Percentiles rank a stretch among this genome's conserved stretches.
Evolutionary conservation across 2,797 vertebrate genomes (phyloP).

Genomic region (Lepilemur ruficaudatus): DNA sequence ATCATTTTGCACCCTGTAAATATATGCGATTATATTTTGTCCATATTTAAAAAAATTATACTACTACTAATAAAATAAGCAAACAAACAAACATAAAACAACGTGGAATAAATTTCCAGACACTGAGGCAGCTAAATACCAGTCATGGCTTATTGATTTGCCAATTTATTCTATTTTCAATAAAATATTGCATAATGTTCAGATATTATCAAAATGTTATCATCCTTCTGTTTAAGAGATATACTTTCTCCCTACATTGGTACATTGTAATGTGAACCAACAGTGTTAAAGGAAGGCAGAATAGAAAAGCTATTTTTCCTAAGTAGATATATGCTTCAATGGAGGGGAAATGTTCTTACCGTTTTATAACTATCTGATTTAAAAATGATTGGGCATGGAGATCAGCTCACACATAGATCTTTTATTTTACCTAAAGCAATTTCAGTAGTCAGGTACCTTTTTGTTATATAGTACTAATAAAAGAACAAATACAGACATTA

Average conservation of each 20-base stretch:
- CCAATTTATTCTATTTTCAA: not conserved
- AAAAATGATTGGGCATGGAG: not conserved
- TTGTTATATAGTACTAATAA: not conserved
- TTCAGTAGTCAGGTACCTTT: not conserved
- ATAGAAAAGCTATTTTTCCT: not conserved
- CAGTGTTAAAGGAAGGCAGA: not conserved
- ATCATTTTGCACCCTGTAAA: not conserved
- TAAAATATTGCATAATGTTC: not conserved
- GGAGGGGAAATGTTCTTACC: not conserved
- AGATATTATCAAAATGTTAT: not conserved
- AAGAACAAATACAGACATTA: not conserved
- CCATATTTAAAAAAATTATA: not conserved
- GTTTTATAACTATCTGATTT: not conserved
- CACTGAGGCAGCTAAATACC: not conserved
- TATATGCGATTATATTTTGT: not conserved
- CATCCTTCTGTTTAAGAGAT: not conserved
- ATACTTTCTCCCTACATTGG: not conserved
- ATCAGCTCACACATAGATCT: not conserved
- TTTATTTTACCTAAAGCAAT: not conserved
- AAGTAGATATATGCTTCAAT: not conserved
- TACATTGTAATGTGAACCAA: not conserved
- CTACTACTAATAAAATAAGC: not conserved
- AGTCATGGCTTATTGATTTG: not conserved
- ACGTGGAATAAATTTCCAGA: not conserved
- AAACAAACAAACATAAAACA: not conserved